Base-by-base conservation (phyloP, 2,797 vertebrate species). In the Spinibarbus caldwelli region DNA sequence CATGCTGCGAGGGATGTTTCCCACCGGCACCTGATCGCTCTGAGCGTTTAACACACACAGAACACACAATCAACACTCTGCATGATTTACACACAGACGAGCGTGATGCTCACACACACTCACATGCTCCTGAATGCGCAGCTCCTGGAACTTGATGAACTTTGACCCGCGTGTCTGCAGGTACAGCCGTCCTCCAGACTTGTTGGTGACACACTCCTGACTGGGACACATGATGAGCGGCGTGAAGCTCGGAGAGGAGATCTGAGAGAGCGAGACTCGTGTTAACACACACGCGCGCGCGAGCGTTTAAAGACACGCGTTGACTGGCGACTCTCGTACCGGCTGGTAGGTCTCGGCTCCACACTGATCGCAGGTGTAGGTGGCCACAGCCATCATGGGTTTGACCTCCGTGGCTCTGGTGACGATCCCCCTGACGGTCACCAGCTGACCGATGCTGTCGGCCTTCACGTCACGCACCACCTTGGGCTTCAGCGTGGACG, bases 281-380 rank as follows among this genome's bases (percentile, higher is more conserved):
- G 10, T 52, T 36, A 15, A 19, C 23, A 75, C 26, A 41, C 23
- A 75, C 29, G 31, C 3, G 15, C 38, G 17, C 15, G 7, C 5
- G 3, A 1, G 4, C 0, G 10, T 14, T 1, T 3, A 19, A 41
- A 14, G 38, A 52, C 47, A n/a, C 67, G 5, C 4, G 4, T 62
- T 11, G 26, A 36, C 26, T 8, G 29, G 14, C 2, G 21, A 10
- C 67, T 8, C 19, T 15, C 45, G 5, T 88, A 98, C 97, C 14
- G 97, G 97, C 85, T 99, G 98, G 86, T 97, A 98, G 1, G 97
- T 98, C 91, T 99, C 98, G 0, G 98, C 97, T 0, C 97, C 97
- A 12, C 97, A 99, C 89, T 96, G 97, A 90, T 99, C 97, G 34
- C 97, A 98, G 0, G 96, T 98, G 88, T 98, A 98, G 0, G 97